Conservation (phyloP, 1,140 invertebrate genomes). For the Platyscapa corneri region DNA sequence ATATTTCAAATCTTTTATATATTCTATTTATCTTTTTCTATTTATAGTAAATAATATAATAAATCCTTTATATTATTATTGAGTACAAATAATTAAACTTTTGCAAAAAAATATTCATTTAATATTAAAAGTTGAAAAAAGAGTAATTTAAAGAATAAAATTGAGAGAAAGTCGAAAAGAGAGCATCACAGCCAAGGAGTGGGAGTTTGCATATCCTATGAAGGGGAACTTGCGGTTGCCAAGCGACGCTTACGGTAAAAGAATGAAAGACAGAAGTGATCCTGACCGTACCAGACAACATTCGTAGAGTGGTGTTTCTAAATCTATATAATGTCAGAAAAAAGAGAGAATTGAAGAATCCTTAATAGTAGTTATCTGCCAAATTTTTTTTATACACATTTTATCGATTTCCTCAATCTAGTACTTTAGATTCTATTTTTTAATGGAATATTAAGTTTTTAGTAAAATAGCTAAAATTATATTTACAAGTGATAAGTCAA, state of each 20-base stretch:
- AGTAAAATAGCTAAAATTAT: too few species aligned
- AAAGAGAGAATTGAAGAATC: neutral
- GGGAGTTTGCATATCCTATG: conserved; percentile 39
- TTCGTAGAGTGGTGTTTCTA: neutral
- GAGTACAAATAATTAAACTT: neutral
- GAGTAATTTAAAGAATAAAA: conserved; percentile 28
- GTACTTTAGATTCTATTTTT: too few species aligned
- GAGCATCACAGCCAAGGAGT: neutral
- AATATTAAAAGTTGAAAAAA: conserved; percentile 27
- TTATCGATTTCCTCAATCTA: neutral
- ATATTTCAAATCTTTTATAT: too few species aligned
- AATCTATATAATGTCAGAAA: neutral
- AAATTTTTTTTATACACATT: neutral
- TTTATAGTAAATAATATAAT: too few species aligned
- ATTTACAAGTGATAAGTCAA: too few species aligned
- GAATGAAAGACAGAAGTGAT: conserved; percentile 51
- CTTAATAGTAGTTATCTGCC: neutral
- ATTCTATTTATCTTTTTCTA: too few species aligned
- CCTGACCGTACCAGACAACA: conserved; percentile 40
- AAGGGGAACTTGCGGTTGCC: conserved; percentile 42
- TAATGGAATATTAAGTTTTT: too few species aligned
- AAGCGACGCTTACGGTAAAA: conserved; percentile 48
- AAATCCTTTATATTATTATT: too few species aligned
- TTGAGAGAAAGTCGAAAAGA: neutral
- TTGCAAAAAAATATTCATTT: conserved; percentile 39